These are phyloP conservation scores for Cyanistes caeruleus DNA, from an alignment of 2,113 vertebrate genomes.

Conservation along the genomic window DNA sequence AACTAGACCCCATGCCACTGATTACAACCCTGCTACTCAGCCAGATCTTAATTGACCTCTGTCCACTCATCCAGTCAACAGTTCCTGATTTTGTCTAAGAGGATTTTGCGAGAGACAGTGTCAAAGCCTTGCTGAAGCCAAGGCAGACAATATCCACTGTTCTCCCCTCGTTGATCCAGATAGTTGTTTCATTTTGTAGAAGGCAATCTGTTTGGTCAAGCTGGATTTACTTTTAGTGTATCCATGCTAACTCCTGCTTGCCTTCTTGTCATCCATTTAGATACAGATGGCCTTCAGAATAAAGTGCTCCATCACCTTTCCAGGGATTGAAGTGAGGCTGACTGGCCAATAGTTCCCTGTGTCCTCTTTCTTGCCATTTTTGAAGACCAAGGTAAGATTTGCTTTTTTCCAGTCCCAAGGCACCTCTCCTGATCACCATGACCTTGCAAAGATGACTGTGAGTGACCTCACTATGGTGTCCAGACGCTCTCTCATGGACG, in stretches of 20 bases:
- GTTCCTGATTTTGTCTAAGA: not conserved
- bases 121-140: not conserved
- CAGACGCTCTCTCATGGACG: not conserved
- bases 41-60: not conserved
- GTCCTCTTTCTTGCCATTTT: not conserved
- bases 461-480: fast-evolving
- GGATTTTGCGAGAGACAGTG: not conserved
- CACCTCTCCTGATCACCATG: not conserved
- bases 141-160: not conserved
- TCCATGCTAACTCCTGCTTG: not conserved
- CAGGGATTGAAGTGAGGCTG: not conserved
- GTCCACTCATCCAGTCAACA: not conserved
- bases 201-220: not conserved
- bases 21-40: not conserved
- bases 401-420: not conserved
- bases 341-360: not conserved
- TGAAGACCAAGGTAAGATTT: not conserved
- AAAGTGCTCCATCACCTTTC: not conserved
- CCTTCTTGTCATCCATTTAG: not conserved
- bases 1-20: fast-evolving
- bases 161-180: not conserved
- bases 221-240: not conserved
- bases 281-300: not conserved
- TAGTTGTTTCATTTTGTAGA: not conserved
- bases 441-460: not conserved